phyloP scores from a whole-genome alignment of 2,797 vertebrate genomes.

The Orientallactaga sibirica region DNA sequence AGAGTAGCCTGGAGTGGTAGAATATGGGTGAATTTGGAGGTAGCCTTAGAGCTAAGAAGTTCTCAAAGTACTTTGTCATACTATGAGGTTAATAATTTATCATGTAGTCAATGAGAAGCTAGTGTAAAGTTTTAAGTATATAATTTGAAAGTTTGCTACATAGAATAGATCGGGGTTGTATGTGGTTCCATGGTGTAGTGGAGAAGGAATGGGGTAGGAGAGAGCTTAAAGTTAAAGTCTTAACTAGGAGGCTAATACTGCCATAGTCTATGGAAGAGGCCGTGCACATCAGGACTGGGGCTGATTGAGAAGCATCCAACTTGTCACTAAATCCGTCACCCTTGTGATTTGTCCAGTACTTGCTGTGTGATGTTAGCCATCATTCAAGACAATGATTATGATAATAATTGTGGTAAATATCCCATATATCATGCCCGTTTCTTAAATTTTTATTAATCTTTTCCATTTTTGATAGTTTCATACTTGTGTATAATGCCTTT shows the following conservation, averaged over 20 bases:
- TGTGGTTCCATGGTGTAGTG: no score
- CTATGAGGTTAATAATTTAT: not conserved
- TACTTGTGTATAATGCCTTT: no score
- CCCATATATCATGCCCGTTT: not conserved
- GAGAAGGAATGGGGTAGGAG: not conserved
- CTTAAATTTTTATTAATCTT: no score
- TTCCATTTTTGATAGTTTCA: no score
- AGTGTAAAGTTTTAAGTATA: not conserved
- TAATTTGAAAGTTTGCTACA: not conserved
- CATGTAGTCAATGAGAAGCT: not conserved
- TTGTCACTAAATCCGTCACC: not conserved
- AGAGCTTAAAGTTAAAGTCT: not conserved
- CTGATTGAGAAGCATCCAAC: no score
- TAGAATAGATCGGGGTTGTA: not conserved
- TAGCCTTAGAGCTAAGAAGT: not conserved
- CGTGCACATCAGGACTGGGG: accelerated
- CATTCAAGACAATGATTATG: not conserved
- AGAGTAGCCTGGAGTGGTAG: not conserved
- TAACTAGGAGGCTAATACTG: not conserved
- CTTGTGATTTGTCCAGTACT: not conserved
- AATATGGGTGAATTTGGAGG: not conserved
- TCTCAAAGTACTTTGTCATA: not conserved
- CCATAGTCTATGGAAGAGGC: no score
- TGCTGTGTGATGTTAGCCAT: not conserved
- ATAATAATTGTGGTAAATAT: not conserved